Base-by-base conservation (phyloP, 2,797 vertebrate genomes). In the Naso thynnoides region DNA sequence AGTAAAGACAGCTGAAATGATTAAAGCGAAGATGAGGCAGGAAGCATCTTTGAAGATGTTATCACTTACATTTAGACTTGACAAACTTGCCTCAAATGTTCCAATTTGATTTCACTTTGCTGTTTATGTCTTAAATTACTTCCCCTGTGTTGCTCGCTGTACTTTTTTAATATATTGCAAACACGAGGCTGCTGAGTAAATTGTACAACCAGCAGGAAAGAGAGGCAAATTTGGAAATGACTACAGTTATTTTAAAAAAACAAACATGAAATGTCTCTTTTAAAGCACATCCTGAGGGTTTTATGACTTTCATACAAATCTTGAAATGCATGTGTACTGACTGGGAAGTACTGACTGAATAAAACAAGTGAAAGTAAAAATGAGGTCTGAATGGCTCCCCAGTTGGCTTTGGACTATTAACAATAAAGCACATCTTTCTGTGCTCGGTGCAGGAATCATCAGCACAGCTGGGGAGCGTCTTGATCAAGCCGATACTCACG, bases 361-460 rank as follows among this genome's bases (percentile, higher is more conserved):
- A 31, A 81, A 71, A 70, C 18, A 4, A 58, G 44, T 4, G 8
- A 39, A 75, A 78, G 69, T 54, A 58, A 41, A 31, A 66, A 11
- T 50, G 16, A 62, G 70, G 42, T 64, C 45, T 42, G 38, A 64
- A 67, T 13, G 13, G 77, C 29, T 65, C 21, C 48, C 24, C 52
- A 52, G 70, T 23, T 60, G 54, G 29, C 23, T 67, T 81, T 77
- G 70, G 66, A 78, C 63, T 68, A 42, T 63, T 60, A 83, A 75
- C 73, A 73, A 50, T 23, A 2, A 55, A 61, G 56, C 58, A 26
- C 16, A 26, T 50, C 49, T 70, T 19, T 62, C 36, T 23, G 44
- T 61, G 69, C 45, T 80, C 53, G 71, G 65, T 42, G 69, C 39
- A 59, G 59, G 64, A 67, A 68, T 63, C 67, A 57, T 70, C 57